Evolutionary conservation across 2,797 vertebrate species (phyloP).

Genomic region (Pantherophis vulpinus): DNA sequence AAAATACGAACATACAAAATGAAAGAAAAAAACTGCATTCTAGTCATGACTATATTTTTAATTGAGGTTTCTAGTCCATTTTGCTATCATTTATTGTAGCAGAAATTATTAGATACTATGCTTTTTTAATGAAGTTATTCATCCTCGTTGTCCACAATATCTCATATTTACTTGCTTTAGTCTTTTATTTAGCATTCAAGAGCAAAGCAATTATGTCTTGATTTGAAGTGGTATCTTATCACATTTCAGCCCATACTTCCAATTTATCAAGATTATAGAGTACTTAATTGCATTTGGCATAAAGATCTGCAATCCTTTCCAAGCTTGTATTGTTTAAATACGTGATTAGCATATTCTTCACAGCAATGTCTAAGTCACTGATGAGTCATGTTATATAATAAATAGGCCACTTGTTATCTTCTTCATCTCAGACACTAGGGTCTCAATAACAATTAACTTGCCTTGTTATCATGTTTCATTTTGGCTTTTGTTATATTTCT

Average conservation of each 20-base stretch:
- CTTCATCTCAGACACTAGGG: constrained; percentile 22
- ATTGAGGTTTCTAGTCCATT: neutral
- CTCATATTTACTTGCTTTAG: neutral
- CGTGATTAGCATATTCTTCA: constrained; percentile 7
- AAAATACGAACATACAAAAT: neutral
- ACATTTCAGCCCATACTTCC: constrained; percentile 33
- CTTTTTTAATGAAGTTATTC: neutral
- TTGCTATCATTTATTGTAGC: neutral
- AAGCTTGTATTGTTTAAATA: constrained; percentile 31
- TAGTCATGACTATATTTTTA: neutral
- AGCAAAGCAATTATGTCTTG: constrained; percentile 16
- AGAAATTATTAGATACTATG: neutral
- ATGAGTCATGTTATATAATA: constrained; percentile 25
- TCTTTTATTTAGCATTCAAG: constrained; percentile 35
- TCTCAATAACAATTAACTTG: constrained; percentile 32
- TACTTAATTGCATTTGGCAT: constrained; percentile 24
- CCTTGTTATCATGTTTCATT: constrained; percentile 36
- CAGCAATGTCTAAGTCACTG: constrained; percentile 22
- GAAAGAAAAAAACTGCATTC: neutral
- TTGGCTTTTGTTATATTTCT: constrained; percentile 30
- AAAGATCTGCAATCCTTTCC: constrained; percentile 12
- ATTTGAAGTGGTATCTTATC: constrained; percentile 22
- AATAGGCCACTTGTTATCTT: constrained; percentile 31
- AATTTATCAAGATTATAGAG: constrained; percentile 27
- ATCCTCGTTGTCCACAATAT: neutral